Conservation (phyloP, 1,140 invertebrate species). For the Brachionus manjavacas region DNA sequence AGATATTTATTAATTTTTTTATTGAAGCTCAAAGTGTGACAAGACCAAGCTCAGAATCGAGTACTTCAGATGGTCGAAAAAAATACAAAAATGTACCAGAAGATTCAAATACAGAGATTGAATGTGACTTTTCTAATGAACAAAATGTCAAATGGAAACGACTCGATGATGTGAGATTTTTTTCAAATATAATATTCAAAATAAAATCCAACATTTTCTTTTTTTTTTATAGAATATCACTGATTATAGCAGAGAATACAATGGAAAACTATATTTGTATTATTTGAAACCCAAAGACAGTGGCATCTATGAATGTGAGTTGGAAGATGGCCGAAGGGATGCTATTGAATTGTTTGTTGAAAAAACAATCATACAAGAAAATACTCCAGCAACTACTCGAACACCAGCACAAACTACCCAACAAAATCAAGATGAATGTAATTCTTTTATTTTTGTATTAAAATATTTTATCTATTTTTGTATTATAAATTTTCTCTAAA, state of each 20-base stretch:
- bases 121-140: not conserved
- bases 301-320: slow-evolving; percentile 12
- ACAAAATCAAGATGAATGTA: not conserved
- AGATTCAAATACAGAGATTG: not conserved
- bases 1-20: not conserved
- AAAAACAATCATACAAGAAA: not conserved
- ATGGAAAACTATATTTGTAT: slow-evolving; percentile 19
- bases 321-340: not conserved
- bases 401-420: not conserved
- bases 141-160: slow-evolving; percentile 3
- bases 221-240: not conserved
- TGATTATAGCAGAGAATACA: not conserved
- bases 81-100: not conserved
- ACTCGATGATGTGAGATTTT: not conserved
- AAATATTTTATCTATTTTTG: no score
- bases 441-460: no score
- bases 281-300: not conserved
- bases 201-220: not conserved
- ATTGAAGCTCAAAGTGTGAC: not conserved
- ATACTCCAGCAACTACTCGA: not conserved
- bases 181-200: not conserved
- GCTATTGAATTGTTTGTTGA: not conserved
- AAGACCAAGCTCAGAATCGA: not conserved
- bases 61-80: not conserved
- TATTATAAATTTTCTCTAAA: not conserved